phyloP scores from a whole-genome alignment of 2,113 vertebrate species.

The Pterocles gutturalis region DNA sequence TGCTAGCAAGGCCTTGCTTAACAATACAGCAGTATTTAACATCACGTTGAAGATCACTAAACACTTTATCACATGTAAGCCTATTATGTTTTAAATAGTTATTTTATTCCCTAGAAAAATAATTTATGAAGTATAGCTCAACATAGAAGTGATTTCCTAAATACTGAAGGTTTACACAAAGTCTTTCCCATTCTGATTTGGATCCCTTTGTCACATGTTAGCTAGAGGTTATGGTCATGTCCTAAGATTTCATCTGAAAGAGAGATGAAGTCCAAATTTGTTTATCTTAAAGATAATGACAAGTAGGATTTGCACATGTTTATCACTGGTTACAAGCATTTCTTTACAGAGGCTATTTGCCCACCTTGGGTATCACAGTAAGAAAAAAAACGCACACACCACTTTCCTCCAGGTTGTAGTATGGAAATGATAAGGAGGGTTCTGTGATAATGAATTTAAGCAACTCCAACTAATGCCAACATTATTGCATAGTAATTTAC shows the following conservation, averaged over 20 bases:
- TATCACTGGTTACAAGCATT: not conserved
- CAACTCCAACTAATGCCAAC: not conserved
- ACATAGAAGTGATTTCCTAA: slow-evolving; percentile 50
- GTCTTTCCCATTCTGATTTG: slow-evolving; percentile 35
- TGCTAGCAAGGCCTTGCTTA: not conserved
- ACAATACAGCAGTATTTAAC: not conserved
- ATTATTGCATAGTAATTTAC: not conserved
- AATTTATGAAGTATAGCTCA: slow-evolving; percentile 14
- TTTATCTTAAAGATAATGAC: not conserved
- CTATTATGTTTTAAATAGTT: not conserved
- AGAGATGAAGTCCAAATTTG: not conserved
- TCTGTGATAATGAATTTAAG: not conserved
- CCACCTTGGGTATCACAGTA: not conserved
- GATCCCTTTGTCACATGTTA: not conserved
- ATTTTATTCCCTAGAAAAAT: not conserved
- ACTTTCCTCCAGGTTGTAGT: not conserved
- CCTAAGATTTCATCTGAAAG: not conserved
- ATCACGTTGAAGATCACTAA: not conserved
- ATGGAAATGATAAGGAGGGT: not conserved
- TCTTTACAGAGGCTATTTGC: not conserved
- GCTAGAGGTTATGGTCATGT: not conserved
- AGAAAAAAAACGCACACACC: not conserved
- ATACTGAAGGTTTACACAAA: slow-evolving; percentile 34
- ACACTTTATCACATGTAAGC: not conserved
- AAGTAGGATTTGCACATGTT: not conserved